Evolutionary conservation across 2,888 invertebrate genomes (phyloP).

Genomic region (Drosophila atripex): DNA sequence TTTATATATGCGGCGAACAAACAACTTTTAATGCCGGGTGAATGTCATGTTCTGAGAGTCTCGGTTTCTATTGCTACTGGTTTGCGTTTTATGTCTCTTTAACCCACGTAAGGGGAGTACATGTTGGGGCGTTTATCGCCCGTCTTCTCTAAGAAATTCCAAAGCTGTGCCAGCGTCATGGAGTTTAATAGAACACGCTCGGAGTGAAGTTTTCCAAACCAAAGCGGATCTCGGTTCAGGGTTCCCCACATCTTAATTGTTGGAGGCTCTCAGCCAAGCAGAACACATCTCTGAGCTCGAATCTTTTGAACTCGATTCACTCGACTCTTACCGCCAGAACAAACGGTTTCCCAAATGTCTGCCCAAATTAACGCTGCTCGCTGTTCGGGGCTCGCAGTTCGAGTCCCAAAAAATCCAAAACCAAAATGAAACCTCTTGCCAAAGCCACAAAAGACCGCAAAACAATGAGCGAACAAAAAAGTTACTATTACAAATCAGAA

Average conservation of each 20-base stretch:
- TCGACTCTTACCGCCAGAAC: constrained; percentile 23
- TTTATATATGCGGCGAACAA: constrained; percentile 50
- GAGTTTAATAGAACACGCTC: constrained; percentile 66
- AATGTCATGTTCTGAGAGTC: constrained; percentile 69
- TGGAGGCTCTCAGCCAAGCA: constrained; percentile 4
- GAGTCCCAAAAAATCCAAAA: constrained; percentile 40
- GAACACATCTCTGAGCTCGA: constrained; percentile 1
- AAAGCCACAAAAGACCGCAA: constrained; percentile 28
- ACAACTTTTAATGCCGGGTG: constrained; percentile 70
- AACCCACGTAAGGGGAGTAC: constrained; percentile 52
- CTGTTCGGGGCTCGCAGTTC: constrained; percentile 39
- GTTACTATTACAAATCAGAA: constrained; percentile 72
- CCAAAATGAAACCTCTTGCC: constrained; percentile 10
- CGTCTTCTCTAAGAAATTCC: constrained; percentile 9
- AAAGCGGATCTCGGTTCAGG: background rate
- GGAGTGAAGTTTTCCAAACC: background rate
- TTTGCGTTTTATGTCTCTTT: constrained; percentile 66
- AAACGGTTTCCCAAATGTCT: constrained; percentile 28
- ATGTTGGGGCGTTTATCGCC: constrained; percentile 50
- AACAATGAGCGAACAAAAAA: constrained; percentile 34
- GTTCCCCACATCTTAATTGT: background rate
- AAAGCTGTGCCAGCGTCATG: constrained; percentile 58
- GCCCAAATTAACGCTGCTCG: constrained; percentile 57
- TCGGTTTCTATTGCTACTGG: constrained; percentile 56
- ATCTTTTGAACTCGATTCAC: constrained; percentile 28